Evolutionary conservation across 1,140 invertebrate species (phyloP), one percentile per base, ranked within the genome.

Genomic region (Maniola jurtina): DNA sequence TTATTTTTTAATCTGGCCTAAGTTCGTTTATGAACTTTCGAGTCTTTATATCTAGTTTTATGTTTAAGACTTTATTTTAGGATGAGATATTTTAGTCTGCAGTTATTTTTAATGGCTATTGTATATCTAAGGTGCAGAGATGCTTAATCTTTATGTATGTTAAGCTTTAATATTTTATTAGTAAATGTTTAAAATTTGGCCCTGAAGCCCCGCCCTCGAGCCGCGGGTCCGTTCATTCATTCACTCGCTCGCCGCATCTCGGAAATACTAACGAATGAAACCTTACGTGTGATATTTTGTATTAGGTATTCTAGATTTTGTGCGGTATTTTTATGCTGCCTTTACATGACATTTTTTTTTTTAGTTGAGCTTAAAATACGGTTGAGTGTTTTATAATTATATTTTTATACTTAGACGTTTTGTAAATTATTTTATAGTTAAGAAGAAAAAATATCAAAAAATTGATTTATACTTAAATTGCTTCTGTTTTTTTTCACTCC

Each of bases 161-260:
- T 90, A 90, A 89, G 88, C 88, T 90, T 89, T 90, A 90, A 90
- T 88, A 90, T 90, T 90, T 90, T 90, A 90, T 90, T 89, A 90
- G 84, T 88, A 84, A 89, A 90, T 89, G 84, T 90, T 90, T 88
- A 89, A 84, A 84, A 87, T 87, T 89, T 78, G 84, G 81, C 84
- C 83, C 80, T 71, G 64, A 77, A 78, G 76, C 62, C 76, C 76
- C 79, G 77, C 79, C 77, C 75, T 66, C 72, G 72, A 72, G 73
- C 75, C 73, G 72, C 68, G 55, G 65, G 63, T 65, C 61, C 16
- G 6, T 55, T 55, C 33, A 50, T 25, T 50, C 48, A 16, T 55
- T 47, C 61, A 56, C 64, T 66, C 68, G 61, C 58, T 69, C 58
- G 59, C 70, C 65, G 68, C 70, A 48, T 52, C 70, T 58, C 42